Conservation (phyloP, 2,888 invertebrate genomes). For the Bombyx huttoni region DNA sequence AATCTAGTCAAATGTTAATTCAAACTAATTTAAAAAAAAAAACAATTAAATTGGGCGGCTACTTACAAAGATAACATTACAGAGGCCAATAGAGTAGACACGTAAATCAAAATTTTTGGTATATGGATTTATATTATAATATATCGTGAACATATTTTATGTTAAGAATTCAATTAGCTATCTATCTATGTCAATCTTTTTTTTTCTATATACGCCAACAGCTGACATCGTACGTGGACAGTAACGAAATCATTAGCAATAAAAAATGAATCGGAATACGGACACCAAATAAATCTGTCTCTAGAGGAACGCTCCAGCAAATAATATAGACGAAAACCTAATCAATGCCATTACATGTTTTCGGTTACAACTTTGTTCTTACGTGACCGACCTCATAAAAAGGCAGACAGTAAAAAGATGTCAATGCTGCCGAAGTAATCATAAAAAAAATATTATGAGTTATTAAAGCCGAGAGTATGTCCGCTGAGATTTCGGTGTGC, state of each 20-base stretch:
- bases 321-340: not conserved
- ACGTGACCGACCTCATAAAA: not conserved
- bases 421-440: slow-evolving; percentile 8
- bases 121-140: no score
- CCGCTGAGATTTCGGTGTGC: not conserved
- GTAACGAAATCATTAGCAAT: not conserved
- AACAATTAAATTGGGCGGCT: no score
- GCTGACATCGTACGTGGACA: not conserved
- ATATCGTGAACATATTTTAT: no score
- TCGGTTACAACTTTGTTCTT: not conserved
- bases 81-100: no score
- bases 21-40: no score
- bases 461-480: slow-evolving; percentile 7
- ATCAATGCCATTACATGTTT: not conserved
- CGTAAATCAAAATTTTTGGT: no score
- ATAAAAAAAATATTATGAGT: slow-evolving; percentile 10
- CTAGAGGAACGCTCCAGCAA: not conserved
- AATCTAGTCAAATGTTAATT: no score
- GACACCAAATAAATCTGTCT: not conserved
- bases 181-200: not conserved
- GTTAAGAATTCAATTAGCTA: no score
- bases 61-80: no score
- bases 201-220: not conserved
- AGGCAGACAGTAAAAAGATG: slow-evolving; percentile 8
- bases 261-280: not conserved